A percentile compares a stretch with the other conserved stretches of the same genome.
These are phyloP conservation scores for Noctuana brunneofusca DNA, from an alignment of 2,888 invertebrate species.

Conservation along the genomic window DNA sequence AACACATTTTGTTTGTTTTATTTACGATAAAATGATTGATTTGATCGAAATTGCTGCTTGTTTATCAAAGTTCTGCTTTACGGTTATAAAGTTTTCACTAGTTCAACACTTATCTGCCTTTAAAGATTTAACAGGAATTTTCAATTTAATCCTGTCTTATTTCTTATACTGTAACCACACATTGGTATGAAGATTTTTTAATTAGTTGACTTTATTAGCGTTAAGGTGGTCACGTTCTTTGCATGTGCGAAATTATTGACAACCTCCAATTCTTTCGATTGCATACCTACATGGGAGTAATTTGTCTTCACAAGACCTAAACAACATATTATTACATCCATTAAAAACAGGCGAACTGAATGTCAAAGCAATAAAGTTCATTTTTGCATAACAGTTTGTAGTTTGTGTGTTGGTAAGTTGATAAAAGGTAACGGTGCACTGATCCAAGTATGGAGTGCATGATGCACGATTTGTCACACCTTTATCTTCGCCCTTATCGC, in stretches of 20 bases:
- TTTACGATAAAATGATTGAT: too few relatives aligned
- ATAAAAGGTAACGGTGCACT: conserved; percentile 60
- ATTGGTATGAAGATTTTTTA: conserved; percentile 20
- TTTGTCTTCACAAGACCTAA: conserved; percentile 21
- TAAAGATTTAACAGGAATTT: conserved; percentile 6
- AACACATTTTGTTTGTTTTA: too few relatives aligned
- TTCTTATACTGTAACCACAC: not conserved
- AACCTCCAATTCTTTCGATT: conserved; percentile 15
- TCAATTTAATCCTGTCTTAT: not conserved
- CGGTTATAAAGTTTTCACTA: not conserved
- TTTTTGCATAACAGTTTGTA: conserved; percentile 40
- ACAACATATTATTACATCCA: conserved; percentile 29
- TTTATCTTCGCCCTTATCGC: conserved; percentile 51
- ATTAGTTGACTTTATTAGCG: conserved; percentile 22
- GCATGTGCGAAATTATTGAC: conserved; percentile 28
- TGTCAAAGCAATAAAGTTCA: conserved; percentile 39
- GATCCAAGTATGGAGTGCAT: conserved; percentile 65
- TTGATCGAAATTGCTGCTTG: too few relatives aligned
- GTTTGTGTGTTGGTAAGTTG: conserved; percentile 41
- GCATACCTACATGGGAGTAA: conserved; percentile 23
- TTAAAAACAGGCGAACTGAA: conserved; percentile 29
- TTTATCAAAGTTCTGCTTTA: too few relatives aligned
- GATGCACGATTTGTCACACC: conserved; percentile 72
- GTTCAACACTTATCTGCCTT: not conserved
- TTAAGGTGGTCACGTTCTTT: conserved; percentile 13